Conservation (phyloP, 1,140 invertebrate species). For the Trichonephila inaurata region DNA sequence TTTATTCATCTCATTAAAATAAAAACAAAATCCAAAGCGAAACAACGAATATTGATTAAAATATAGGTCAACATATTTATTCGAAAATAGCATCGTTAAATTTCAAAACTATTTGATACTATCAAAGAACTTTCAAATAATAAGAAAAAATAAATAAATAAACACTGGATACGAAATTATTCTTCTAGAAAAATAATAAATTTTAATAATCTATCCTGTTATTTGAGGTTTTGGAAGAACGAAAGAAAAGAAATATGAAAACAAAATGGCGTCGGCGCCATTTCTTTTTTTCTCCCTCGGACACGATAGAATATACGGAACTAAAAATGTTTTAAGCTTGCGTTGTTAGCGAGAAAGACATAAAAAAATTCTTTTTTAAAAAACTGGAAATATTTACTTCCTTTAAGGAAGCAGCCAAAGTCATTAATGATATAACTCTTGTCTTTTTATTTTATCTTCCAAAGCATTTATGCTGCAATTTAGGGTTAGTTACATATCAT, state of each 20-base stretch:
- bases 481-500: neutral
- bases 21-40: too few relatives aligned
- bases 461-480: neutral
- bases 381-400: slow-evolving; percentile 59
- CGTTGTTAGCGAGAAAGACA: too few relatives aligned
- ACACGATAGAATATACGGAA: neutral
- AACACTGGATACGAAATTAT: too few relatives aligned
- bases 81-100: too few relatives aligned
- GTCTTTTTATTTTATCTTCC: slow-evolving; percentile 3
- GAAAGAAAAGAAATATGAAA: neutral
- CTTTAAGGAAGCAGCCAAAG: slow-evolving; percentile 44
- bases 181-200: too few relatives aligned
- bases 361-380: slow-evolving; percentile 2
- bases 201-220: neutral
- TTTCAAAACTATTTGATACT: too few relatives aligned
- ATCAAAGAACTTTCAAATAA: too few relatives aligned
- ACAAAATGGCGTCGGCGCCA: neutral
- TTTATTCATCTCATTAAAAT: too few relatives aligned
- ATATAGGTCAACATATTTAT: too few relatives aligned
- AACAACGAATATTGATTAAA: too few relatives aligned
- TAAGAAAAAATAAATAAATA: too few relatives aligned
- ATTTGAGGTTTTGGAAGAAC: neutral
- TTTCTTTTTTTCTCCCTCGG: neutral
- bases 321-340: neutral
- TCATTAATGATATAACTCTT: slow-evolving; percentile 1